Evolutionary conservation across 2,113 vertebrate species (phyloP).

Genomic region (Ahaetulla prasina): DNA sequence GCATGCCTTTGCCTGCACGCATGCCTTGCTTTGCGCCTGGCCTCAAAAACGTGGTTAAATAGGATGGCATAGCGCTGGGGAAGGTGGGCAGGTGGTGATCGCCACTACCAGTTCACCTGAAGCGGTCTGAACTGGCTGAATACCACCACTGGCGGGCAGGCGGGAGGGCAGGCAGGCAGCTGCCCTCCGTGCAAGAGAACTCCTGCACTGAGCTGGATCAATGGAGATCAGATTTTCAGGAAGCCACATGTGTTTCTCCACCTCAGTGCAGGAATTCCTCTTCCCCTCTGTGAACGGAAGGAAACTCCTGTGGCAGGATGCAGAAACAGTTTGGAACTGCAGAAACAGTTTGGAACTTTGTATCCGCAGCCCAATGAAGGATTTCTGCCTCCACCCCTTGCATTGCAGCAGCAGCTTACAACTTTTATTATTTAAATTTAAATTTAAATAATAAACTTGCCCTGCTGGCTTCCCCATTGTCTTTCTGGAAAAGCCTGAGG

Average conservation of each 20-base stretch:
- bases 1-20: too few relatives aligned
- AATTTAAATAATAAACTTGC: too few relatives aligned
- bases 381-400: not conserved
- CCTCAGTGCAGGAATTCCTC: not conserved
- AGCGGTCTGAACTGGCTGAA: too few relatives aligned
- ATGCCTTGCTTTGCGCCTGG: rapidly evolving
- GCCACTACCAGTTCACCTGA: too few relatives aligned
- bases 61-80: too few relatives aligned
- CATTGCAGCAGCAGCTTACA: not conserved
- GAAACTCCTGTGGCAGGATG: not conserved
- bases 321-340: not conserved
- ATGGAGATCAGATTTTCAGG: not conserved
- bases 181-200: not conserved
- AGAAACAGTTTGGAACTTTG: not conserved
- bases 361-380: not conserved
- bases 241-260: not conserved
- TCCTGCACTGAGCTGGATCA: not conserved
- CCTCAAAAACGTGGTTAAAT: too few relatives aligned
- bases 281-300: not conserved
- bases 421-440: too few relatives aligned
- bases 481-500: not conserved
- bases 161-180: too few relatives aligned
- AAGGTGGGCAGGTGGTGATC: too few relatives aligned
- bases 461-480: not conserved
- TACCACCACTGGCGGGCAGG: too few relatives aligned